These are phyloP conservation scores for Tortricodes alternella DNA, from an alignment of 2,888 invertebrate genomes.

Conservation along the genomic window DNA sequence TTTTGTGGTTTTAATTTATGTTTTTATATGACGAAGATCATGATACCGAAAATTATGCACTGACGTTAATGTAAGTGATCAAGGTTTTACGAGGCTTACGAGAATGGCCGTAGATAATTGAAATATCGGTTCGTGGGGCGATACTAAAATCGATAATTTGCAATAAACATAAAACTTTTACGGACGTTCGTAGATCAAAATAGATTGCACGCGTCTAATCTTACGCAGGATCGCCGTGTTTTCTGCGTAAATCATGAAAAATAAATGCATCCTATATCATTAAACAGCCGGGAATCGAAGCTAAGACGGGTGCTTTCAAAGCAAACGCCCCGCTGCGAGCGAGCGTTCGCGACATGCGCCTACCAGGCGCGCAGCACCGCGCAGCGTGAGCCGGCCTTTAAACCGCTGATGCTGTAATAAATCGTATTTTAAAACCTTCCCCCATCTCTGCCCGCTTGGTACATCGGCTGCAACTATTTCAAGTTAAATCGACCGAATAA, in stretches of 20 bases:
- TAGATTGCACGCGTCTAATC: conserved; percentile 34
- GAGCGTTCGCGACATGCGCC: conserved; percentile 52
- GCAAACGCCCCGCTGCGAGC: conserved; percentile 50
- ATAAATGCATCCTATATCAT: conserved; percentile 37
- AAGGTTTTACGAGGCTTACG: conserved; percentile 13
- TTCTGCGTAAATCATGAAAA: conserved; percentile 38
- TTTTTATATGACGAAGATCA: too few species aligned
- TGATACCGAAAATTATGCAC: not conserved
- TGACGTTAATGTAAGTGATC: not conserved
- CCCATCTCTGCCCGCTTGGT: conserved; percentile 41
- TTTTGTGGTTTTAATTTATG: too few species aligned
- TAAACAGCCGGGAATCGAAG: conserved; percentile 41
- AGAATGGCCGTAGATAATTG: conserved; percentile 15
- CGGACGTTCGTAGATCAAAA: conserved; percentile 37
- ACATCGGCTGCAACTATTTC: conserved; percentile 63
- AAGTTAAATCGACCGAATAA: conserved; percentile 78
- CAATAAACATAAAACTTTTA: conserved; percentile 41
- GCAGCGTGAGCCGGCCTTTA: conserved; percentile 54
- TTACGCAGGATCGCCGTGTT: conserved; percentile 28
- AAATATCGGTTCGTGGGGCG: conserved; percentile 16
- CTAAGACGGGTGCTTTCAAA: conserved; percentile 46
- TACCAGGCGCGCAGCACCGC: conserved; percentile 51
- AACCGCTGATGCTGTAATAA: conserved; percentile 58
- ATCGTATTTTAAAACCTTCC: conserved; percentile 62
- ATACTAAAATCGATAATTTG: conserved; percentile 39